Evolutionary conservation across 2,797 vertebrate species (phyloP).

Genomic region (Typhlichthys subterraneus): DNA sequence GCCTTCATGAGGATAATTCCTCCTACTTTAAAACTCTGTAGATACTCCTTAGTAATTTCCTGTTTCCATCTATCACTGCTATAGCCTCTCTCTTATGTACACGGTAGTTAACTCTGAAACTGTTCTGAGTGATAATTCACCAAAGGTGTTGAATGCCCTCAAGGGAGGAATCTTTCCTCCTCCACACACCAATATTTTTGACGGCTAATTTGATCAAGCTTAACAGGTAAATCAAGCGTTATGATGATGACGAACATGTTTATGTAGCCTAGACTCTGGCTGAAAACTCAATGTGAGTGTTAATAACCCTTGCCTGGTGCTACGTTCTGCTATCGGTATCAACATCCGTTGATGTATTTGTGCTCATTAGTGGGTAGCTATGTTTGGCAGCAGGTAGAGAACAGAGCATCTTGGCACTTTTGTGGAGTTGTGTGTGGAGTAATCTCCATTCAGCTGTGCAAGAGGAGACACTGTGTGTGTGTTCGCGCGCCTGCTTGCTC

Average conservation of each 20-base stretch:
- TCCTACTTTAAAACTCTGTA: background rate
- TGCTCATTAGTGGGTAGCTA: slow-evolving; percentile 8
- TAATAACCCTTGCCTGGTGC: slow-evolving; percentile 7
- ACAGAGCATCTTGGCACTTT: slow-evolving; percentile 24
- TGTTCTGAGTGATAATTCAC: slow-evolving; percentile 1
- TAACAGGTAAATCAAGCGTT: slow-evolving; percentile 41
- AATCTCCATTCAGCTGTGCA: slow-evolving; percentile 51
- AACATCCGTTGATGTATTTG: slow-evolving; percentile 2
- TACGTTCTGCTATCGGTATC: slow-evolving; percentile 23
- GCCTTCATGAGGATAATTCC: background rate
- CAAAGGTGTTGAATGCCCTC: slow-evolving; percentile 40
- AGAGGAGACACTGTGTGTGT: slow-evolving; percentile 22
- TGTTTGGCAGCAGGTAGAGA: slow-evolving; percentile 3
- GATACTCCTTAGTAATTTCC: slow-evolving; percentile 1
- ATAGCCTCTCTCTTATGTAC: slow-evolving; percentile 29
- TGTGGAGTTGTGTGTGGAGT: slow-evolving; percentile 25
- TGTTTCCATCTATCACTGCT: slow-evolving; percentile 28
- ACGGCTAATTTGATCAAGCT: slow-evolving; percentile 36
- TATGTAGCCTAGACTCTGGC: slow-evolving; percentile 3
- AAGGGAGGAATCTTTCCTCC: slow-evolving; percentile 31
- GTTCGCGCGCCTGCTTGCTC: no score
- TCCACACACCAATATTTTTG: slow-evolving; percentile 32
- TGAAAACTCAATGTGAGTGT: slow-evolving; percentile 3
- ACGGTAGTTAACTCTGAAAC: slow-evolving; percentile 28
- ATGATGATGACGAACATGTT: slow-evolving; percentile 11